Evolutionary conservation across 1,140 invertebrate genomes (phyloP), one percentile per base, ranked within the genome.

Genomic region (Lutraria rhynchaena): DNA sequence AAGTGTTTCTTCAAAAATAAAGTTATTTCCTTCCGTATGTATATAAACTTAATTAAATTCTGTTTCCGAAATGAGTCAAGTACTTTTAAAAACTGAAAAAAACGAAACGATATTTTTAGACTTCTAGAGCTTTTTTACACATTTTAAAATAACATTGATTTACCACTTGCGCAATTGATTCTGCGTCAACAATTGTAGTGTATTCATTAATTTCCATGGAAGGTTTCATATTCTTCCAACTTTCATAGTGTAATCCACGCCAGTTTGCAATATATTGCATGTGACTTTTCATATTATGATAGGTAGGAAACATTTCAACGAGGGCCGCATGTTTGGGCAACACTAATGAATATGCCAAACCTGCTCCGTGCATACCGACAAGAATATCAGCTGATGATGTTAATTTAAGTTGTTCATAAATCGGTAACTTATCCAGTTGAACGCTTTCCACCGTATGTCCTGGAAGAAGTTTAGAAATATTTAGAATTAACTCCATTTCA

Each of bases 331-430:
- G 99, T 91, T 98, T 96, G 0, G 98, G 98, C 85, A 99, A 92
- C 92, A 99, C 99, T 73, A 99, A 92, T 37, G 97, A 91, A 93
- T 99, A 98, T 0, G 98, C 98, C 15, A 99, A 91, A 0, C 98
- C 98, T 82, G 98, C 97, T 29, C 98, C 98, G 92, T 99, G 98
- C 92, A 99, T 98, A 31, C 98, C 98, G 89, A 99, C 96, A 77
- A 99, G 95, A 81, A 99, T 95, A 92, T 99, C 97, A 0, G 96
- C 95, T 86, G 98, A 96, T 53, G 75, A 31, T 3, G 87, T 51
- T 1, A 65, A 15, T 41, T 75, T 17, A 27, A 88, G 57, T 61
- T 88, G 86, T 35, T 86, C 33, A n/a, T 41, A 41, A 61, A 88
- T 71, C 2, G 60, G 19, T n/a, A 85, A 70, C 11, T 44, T 11